Evolutionary conservation across 2,888 invertebrate species (phyloP).

Genomic region (Aleiodes alternator): DNA sequence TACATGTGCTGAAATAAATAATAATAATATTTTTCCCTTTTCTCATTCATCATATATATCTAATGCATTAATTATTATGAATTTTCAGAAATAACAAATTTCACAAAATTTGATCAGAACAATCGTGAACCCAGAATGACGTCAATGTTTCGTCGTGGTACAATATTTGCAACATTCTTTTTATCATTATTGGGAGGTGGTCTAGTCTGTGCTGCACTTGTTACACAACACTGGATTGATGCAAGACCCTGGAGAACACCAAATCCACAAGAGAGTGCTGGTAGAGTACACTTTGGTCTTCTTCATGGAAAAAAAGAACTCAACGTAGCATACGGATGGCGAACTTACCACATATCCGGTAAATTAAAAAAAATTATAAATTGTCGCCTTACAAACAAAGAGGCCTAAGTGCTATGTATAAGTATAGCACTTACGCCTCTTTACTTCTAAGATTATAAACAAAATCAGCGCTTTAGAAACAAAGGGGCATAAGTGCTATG

Average conservation of each 20-base stretch:
- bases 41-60: no score
- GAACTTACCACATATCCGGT: constrained; percentile 87
- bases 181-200: constrained; percentile 87
- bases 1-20: no score
- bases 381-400: neutral
- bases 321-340: constrained; percentile 88
- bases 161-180: constrained; percentile 89
- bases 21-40: no score
- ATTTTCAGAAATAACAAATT: constrained; percentile 57
- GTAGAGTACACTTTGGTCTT: constrained; percentile 88
- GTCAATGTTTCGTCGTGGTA: constrained; percentile 83
- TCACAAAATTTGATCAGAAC: constrained; percentile 52
- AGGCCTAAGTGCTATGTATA: no score
- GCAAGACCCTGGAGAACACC: constrained; percentile 83
- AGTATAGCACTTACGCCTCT: no score
- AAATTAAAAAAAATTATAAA: constrained; percentile 68
- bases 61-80: no score
- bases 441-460: no score
- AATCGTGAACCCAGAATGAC: constrained; percentile 69
- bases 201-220: constrained; percentile 87
- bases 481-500: no score
- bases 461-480: neutral
- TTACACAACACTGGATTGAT: constrained; percentile 89
- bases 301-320: constrained; percentile 90
- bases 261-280: constrained; percentile 83